A percentile compares a stretch with the other conserved stretches of the same genome.
Evolutionary conservation across 2,888 invertebrate species (phyloP).

Genomic region (Calliphora vomitoria): DNA sequence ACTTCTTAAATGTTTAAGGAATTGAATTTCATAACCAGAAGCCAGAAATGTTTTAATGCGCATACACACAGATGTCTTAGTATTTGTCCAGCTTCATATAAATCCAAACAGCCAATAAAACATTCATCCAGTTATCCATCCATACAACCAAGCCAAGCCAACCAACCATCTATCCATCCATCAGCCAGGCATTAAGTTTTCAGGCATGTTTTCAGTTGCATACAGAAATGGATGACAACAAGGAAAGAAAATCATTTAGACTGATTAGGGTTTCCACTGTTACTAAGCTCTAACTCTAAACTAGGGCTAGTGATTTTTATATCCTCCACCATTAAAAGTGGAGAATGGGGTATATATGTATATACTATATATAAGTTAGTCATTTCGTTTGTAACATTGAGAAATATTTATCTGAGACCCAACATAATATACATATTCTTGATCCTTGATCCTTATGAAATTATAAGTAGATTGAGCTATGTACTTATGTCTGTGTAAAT

Average conservation of each 20-base stretch:
- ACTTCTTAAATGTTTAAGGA: conserved; percentile 72
- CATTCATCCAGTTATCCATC: conserved; percentile 25
- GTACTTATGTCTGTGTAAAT: no score
- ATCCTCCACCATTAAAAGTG: no score
- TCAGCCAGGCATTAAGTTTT: conserved; percentile 51
- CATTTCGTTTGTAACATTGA: no score
- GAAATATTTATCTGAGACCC: no score
- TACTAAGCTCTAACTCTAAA: no score
- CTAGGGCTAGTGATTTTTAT: no score
- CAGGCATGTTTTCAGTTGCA: conserved; percentile 43
- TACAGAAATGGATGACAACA: conserved; percentile 64
- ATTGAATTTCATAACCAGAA: conserved; percentile 74
- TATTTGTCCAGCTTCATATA: conserved; percentile 45
- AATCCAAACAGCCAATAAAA: conserved; percentile 27
- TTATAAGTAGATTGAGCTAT: no score
- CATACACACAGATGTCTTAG: neutral
- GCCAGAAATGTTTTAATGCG: conserved; percentile 28
- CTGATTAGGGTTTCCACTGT: conserved; percentile 12
- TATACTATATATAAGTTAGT: no score
- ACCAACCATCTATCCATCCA: conserved; percentile 36
- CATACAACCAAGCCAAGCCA: conserved; percentile 5
- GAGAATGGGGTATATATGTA: no score
- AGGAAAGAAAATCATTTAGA: conserved; percentile 57
- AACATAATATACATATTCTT: no score
- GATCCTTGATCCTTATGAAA: no score